These are phyloP conservation scores for Chionomys nivalis DNA, from an alignment of 2,113 vertebrate genomes.

Conservation along the genomic window DNA sequence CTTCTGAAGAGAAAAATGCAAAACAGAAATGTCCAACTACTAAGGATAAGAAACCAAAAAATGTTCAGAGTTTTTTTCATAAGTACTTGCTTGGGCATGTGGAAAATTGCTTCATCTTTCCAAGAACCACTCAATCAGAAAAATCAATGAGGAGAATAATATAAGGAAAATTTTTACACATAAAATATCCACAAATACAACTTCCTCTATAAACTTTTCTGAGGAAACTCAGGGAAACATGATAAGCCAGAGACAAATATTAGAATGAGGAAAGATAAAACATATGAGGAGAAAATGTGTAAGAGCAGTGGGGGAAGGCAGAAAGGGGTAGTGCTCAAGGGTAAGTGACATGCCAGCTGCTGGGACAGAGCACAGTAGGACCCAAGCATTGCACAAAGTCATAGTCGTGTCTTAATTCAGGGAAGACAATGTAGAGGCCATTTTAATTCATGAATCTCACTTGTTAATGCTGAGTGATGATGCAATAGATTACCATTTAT, in stretches of 20 bases:
- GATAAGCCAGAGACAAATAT: not conserved
- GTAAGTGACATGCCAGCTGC: fast-evolving
- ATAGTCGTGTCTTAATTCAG: not conserved
- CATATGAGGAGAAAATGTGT: not conserved
- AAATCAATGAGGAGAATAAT: not conserved
- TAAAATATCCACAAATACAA: not conserved
- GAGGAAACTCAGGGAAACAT: not conserved
- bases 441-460: not conserved
- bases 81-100: not conserved
- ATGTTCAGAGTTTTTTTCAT: not conserved
- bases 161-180: not conserved
- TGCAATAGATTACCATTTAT: not conserved
- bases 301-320: too few relatives aligned
- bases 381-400: not conserved
- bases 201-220: not conserved
- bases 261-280: not conserved
- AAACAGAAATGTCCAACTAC: not conserved
- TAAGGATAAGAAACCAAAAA: not conserved
- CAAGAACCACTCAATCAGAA: not conserved
- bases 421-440: not conserved
- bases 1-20: fast-evolving
- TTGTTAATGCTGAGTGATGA: not conserved
- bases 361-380: not conserved
- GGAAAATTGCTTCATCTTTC: not conserved
- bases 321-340: not conserved